These are phyloP conservation scores for Menidia menidia DNA, from an alignment of 2,797 vertebrate genomes.

Conservation along the genomic window DNA sequence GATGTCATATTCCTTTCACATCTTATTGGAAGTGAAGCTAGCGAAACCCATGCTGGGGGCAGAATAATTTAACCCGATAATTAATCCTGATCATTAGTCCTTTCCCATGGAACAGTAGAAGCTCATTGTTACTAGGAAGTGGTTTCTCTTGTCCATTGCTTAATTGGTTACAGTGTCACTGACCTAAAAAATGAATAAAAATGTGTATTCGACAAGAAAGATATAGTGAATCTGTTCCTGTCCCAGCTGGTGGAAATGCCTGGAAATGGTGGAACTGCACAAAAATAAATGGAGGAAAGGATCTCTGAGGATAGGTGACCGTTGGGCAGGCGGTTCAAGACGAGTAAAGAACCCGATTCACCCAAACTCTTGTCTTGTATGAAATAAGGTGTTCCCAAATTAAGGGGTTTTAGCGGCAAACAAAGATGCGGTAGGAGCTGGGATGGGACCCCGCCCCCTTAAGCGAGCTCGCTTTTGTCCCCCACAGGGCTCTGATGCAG, in stretches of 20 bases:
- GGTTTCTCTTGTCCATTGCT: neutral
- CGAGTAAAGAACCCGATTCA: neutral
- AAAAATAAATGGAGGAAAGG: neutral
- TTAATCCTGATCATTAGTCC: neutral
- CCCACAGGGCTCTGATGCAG: constrained; percentile 69
- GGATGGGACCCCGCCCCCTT: constrained; percentile 61
- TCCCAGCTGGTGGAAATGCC: neutral
- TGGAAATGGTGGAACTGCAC: neutral
- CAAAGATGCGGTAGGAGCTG: constrained; percentile 43
- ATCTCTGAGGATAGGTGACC: neutral
- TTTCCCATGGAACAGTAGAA: neutral
- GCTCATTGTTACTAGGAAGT: neutral
- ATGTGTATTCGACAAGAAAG: neutral
- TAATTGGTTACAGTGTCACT: neutral
- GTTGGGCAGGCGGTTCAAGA: neutral
- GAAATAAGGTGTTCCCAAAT: constrained; percentile 38
- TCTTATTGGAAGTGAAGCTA: neutral
- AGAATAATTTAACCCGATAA: neutral
- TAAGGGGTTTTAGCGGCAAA: constrained; percentile 47
- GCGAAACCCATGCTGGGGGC: neutral
- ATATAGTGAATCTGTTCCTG: neutral
- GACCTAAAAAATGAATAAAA: neutral
- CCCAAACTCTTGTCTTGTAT: constrained; percentile 8
- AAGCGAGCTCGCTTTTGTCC: constrained; percentile 73
- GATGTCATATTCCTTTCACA: neutral